Evolutionary conservation across 2,888 invertebrate genomes (phyloP).

Genomic region (Drosophila mimica): DNA sequence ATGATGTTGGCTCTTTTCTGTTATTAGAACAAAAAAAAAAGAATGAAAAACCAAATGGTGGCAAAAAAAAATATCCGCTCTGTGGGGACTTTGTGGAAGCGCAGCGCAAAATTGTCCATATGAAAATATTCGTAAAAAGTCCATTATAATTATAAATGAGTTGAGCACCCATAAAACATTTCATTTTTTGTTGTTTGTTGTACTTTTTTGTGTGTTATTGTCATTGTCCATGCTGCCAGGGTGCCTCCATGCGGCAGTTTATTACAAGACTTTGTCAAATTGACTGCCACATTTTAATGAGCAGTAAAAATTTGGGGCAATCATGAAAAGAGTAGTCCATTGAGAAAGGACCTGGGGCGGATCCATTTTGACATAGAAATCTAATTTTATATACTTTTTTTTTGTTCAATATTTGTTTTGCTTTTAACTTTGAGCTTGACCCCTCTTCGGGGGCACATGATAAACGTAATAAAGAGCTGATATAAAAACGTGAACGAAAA

Average conservation of each 20-base stretch:
- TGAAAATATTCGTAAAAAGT: constrained; percentile 69
- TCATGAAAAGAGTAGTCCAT: constrained; percentile 39
- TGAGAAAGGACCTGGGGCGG: constrained; percentile 15
- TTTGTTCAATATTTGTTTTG: constrained; percentile 49
- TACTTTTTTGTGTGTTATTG: constrained; percentile 15
- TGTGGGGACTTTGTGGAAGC: constrained; percentile 24
- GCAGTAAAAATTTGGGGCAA: constrained; percentile 71
- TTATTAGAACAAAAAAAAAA: constrained; percentile 40
- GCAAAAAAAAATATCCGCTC: not conserved
- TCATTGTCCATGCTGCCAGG: constrained; percentile 34
- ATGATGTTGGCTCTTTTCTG: constrained; percentile 65
- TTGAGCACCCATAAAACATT: constrained; percentile 75
- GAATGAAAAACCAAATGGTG: constrained; percentile 22
- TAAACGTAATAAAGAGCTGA: constrained; percentile 7
- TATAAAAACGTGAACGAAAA: not conserved
- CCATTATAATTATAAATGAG: constrained; percentile 82
- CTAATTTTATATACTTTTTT: constrained; percentile 32
- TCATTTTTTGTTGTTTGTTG: constrained; percentile 44
- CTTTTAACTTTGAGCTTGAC: constrained; percentile 19
- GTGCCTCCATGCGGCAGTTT: constrained; percentile 40
- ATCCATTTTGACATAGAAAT: constrained; percentile 51
- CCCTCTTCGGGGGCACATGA: not conserved
- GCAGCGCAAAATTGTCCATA: constrained; percentile 25
- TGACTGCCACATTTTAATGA: constrained; percentile 77
- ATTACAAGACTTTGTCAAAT: constrained; percentile 65